These are phyloP conservation scores for Amphimallon solstitiale DNA, from an alignment of 2,888 invertebrate species.

Conservation along the genomic window DNA sequence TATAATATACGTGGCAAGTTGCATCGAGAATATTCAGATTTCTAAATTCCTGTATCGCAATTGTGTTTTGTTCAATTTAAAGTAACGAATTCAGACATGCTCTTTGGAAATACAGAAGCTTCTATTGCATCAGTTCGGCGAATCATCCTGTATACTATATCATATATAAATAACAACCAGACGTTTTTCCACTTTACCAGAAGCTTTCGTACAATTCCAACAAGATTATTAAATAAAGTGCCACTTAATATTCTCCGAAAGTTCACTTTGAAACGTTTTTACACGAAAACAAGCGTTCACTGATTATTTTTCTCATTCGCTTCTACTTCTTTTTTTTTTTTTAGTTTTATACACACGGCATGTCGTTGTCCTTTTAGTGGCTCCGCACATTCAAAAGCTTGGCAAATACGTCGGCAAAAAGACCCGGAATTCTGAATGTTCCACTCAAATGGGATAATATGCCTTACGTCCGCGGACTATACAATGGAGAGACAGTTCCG, in stretches of 20 bases:
- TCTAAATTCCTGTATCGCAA: too few relatives aligned
- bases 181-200: too few relatives aligned
- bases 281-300: conserved; percentile 20
- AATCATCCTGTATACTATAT: too few relatives aligned
- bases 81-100: too few relatives aligned
- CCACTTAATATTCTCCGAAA: background rate
- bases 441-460: conserved; percentile 34
- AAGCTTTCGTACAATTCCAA: background rate
- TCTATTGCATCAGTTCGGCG: too few relatives aligned
- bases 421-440: conserved; percentile 28
- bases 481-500: conserved; percentile 33
- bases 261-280: conserved; percentile 6
- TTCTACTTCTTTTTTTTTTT: too few relatives aligned
- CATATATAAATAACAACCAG: too few relatives aligned
- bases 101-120: too few relatives aligned
- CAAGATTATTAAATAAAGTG: background rate
- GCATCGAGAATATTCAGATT: too few relatives aligned
- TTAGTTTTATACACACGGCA: conserved; percentile 29
- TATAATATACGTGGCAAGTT: too few relatives aligned
- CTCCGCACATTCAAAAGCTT: conserved; percentile 27
- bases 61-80: too few relatives aligned
- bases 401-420: conserved; percentile 31
- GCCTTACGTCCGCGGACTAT: conserved; percentile 34
- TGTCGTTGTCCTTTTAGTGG: conserved; percentile 31
- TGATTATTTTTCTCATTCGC: conserved; percentile 30